phyloP scores from a whole-genome alignment of 2,888 invertebrate genomes.

The Drosophila parthenogenetica region DNA sequence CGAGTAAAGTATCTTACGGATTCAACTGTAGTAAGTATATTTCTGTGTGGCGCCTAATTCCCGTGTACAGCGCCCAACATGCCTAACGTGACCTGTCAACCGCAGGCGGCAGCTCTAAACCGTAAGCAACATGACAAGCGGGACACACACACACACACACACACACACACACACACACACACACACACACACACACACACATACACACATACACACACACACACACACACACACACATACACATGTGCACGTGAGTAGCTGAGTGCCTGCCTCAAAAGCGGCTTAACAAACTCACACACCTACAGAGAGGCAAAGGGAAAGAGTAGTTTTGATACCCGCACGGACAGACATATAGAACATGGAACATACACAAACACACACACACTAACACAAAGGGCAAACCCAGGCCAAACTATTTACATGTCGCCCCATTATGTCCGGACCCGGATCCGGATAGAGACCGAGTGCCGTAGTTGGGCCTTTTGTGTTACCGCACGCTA shows the following conservation, averaged over 20 bases:
- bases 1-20: conserved; percentile 20
- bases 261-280: conserved; percentile 68
- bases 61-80: conserved; percentile 9
- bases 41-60: conserved; percentile 5
- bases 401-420: conserved; percentile 60
- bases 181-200: conserved; percentile 28
- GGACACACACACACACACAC: conserved; percentile 29
- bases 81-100: conserved; percentile 71
- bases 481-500: conserved; percentile 53
- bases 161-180: conserved; percentile 22
- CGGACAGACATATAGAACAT: conserved; percentile 34
- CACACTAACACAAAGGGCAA: conserved; percentile 14
- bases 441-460: conserved; percentile 19
- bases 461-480: conserved; percentile 26
- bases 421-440: conserved; percentile 62
- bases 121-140: conserved; percentile 60
- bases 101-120: conserved; percentile 73
- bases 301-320: conserved; percentile 11
- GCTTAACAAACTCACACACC: conserved; percentile 61
- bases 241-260: conserved; percentile 34
- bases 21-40: conserved; percentile 31
- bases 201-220: conserved; percentile 28
- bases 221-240: conserved; percentile 24
- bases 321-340: conserved; percentile 17
- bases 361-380: conserved; percentile 20